Conservation (phyloP, 2,888 invertebrate species). For the Dioctria rufipes region DNA sequence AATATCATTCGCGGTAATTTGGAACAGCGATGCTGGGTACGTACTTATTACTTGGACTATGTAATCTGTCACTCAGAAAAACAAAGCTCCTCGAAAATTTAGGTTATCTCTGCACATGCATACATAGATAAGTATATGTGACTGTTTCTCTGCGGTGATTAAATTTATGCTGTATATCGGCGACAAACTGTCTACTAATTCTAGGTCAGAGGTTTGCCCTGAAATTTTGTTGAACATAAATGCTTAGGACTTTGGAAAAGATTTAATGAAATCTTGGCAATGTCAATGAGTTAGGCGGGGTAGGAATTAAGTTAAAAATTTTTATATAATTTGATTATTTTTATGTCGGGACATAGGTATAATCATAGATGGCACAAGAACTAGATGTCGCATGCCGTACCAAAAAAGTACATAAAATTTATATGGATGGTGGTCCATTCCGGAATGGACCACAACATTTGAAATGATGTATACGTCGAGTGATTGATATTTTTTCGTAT, state of each 20-base stretch:
- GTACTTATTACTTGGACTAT: not conserved
- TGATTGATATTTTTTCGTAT: too few relatives aligned
- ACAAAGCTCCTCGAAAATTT: not conserved
- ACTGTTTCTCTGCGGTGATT: not conserved
- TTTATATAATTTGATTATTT: too few relatives aligned
- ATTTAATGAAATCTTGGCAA: not conserved
- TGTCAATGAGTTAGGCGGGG: not conserved
- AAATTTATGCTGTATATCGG: not conserved
- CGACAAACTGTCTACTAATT: slow-evolving; percentile 47
- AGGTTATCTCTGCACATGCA: not conserved
- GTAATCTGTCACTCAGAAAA: not conserved
- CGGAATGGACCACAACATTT: too few relatives aligned
- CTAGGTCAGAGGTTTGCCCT: slow-evolving; percentile 25
- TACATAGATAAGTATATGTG: not conserved
- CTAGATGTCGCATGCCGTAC: too few relatives aligned
- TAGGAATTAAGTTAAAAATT: too few relatives aligned
- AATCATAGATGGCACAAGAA: too few relatives aligned
- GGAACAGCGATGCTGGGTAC: not conserved
- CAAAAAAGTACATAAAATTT: too few relatives aligned
- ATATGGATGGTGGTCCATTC: too few relatives aligned
- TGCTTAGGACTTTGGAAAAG: not conserved
- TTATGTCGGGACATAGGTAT: too few relatives aligned
- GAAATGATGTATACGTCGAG: too few relatives aligned
- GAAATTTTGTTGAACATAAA: not conserved
- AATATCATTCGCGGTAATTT: not conserved